Evolutionary conservation across 2,888 invertebrate genomes (phyloP), one percentile per base, ranked within the genome.

Genomic region (Cryptocheilus praepositus): DNA sequence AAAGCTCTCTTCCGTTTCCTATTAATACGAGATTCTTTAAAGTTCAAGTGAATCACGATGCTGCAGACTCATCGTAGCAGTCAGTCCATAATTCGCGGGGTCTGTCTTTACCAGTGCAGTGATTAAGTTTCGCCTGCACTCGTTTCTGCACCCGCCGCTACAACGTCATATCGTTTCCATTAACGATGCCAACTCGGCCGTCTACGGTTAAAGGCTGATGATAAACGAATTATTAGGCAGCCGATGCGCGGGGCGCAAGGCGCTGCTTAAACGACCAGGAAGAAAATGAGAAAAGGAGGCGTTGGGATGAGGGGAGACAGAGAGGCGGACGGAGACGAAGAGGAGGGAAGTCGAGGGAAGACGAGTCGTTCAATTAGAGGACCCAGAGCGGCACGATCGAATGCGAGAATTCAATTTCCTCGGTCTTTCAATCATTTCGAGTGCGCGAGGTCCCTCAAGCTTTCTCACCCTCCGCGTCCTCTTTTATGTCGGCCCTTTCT

Each of bases 391-490:
- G 72, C 69, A 72, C 76, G 79, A 74, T 75, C 78, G 77, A 81
- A 78, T 76, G 72, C 76, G 77, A 79, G 79, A 83, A 84, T 83
- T 83, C 81, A 83, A 83, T 83, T 83, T 84, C 79, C 82, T 78
- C 74, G 76, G 77, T 83, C 83, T 80, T 83, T 83, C 83, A 77
- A 84, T 83, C 84, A 84, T 83, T 81, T 79, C 81, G 68, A 80
- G 78, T 73, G 76, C 73, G 61, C 43, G 68, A 61, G 63, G 49
- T 78, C 66, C 64, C 55, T 70, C 69, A 46, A 76, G 70, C 67
- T 63, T 62, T 36, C 61, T 61, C 62, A 0, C 46, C n/a, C 19
- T 52, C 49, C 64, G 43, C 16, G 54, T 21, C 13, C 13, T 36
- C 55, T 28, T 16, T 8, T 36, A 36, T 25, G 7, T 44, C 15